A percentile compares a stretch with the other conserved stretches of the same genome.
phyloP scores from a whole-genome alignment of 2,888 invertebrate genomes.

The Lasioglossum figueresi region DNA sequence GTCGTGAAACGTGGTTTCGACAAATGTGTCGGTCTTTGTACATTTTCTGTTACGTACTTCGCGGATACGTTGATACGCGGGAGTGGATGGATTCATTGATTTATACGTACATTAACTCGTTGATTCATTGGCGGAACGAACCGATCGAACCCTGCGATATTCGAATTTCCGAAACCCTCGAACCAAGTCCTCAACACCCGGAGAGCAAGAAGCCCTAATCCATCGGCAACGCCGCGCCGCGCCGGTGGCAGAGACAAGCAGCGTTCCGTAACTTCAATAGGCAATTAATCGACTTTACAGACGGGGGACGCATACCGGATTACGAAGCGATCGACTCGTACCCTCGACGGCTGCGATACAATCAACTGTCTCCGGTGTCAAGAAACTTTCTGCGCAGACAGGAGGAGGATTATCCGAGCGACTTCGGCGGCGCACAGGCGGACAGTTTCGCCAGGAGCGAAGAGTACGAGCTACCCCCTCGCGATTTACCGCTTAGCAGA shows the following conservation, averaged over 20 bases:
- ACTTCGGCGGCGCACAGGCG: conserved; percentile 22
- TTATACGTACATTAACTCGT: background rate
- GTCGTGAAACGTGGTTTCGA: no score
- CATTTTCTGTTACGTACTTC: background rate
- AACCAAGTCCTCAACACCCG: background rate
- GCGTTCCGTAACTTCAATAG: background rate
- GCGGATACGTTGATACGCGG: background rate
- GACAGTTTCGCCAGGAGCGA: conserved; percentile 55
- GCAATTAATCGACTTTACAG: conserved; percentile 31
- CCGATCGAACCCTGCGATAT: background rate
- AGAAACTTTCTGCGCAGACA: conserved; percentile 34
- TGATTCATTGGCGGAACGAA: background rate
- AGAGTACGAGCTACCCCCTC: conserved; percentile 63
- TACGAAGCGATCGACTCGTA: conserved; percentile 68
- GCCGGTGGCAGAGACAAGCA: background rate
- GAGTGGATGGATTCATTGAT: background rate
- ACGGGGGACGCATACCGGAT: conserved; percentile 53
- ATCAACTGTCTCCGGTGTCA: conserved; percentile 23
- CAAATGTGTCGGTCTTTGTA: no score
- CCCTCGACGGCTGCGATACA: conserved; percentile 54
- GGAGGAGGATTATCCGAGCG: conserved; percentile 56
- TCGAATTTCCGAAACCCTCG: background rate
- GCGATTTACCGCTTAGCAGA: conserved; percentile 68
- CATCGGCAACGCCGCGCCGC: background rate
- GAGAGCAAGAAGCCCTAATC: background rate